phyloP scores from a whole-genome alignment of 2,797 vertebrate genomes.

The Chromis chromis region DNA sequence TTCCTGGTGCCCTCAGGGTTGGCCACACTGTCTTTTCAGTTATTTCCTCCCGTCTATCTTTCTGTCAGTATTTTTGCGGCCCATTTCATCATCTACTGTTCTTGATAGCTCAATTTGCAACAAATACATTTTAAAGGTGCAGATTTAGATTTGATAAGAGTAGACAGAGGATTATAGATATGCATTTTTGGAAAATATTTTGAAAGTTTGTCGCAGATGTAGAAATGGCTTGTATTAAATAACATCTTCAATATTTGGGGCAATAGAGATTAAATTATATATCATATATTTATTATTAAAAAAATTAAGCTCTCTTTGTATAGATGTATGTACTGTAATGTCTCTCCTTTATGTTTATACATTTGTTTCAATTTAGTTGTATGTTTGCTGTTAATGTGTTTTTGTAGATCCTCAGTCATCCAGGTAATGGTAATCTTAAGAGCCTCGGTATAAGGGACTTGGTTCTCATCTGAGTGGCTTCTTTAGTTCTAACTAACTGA shows the following conservation, averaged over 20 bases:
- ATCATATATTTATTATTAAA: neutral
- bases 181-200: neutral
- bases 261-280: too few species aligned
- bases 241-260: too few species aligned
- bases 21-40: constrained; percentile 12
- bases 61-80: neutral
- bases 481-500: too few species aligned
- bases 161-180: neutral
- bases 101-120: neutral
- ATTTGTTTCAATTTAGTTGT: neutral
- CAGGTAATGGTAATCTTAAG: neutral
- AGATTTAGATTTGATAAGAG: neutral
- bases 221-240: neutral
- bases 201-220: neutral
- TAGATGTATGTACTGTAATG: neutral
- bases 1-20: constrained; percentile 37
- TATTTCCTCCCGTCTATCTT: constrained; percentile 2
- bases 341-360: neutral
- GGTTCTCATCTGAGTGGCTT: too few species aligned
- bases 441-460: too few species aligned
- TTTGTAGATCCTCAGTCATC: too few species aligned
- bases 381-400: too few species aligned
- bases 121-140: neutral
- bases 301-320: too few species aligned
- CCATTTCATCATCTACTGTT: neutral